A percentile compares a stretch with the other conserved stretches of the same genome.
Conservation (phyloP, 2,888 invertebrate genomes). For the Liopterus haemorrhoidalis region DNA sequence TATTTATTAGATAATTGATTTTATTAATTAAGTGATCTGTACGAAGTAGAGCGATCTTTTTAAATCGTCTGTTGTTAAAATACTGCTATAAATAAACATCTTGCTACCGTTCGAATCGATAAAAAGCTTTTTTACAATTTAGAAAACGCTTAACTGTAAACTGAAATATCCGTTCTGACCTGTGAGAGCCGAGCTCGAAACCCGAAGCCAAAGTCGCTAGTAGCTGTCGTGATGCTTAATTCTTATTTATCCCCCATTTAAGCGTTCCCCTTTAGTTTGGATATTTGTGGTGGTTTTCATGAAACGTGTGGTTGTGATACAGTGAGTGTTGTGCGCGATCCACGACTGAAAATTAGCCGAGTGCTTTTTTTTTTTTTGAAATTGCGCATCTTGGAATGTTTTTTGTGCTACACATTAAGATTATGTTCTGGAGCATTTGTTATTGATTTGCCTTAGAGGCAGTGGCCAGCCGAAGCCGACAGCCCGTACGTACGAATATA, state of each 20-base stretch:
- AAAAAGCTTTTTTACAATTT: constrained; percentile 16
- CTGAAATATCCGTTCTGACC: constrained; percentile 21
- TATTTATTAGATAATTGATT: too few relatives aligned
- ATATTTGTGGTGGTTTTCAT: not conserved
- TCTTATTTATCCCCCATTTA: too few relatives aligned
- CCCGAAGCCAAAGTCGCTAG: constrained; percentile 18
- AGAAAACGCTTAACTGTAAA: constrained; percentile 19
- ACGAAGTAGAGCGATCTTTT: too few relatives aligned
- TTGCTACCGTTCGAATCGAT: too few relatives aligned
- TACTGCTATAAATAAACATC: too few relatives aligned
- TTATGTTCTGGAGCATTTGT: constrained; percentile 31
- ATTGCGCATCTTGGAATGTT: constrained; percentile 18
- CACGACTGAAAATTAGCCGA: too few relatives aligned
- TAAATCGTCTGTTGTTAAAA: too few relatives aligned
- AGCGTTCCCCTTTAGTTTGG: too few relatives aligned
- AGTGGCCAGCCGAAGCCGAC: constrained; percentile 46
- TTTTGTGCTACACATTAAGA: constrained; percentile 19
- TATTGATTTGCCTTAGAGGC: constrained; percentile 49
- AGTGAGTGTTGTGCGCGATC: too few relatives aligned
- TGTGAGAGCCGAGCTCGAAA: constrained; percentile 9
- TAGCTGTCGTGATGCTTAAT: constrained; percentile 7
- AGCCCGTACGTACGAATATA: constrained; percentile 22
- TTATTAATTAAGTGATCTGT: too few relatives aligned
- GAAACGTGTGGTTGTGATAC: not conserved
- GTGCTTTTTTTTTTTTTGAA: too few relatives aligned